Base-by-base conservation (phyloP, 1,140 invertebrate genomes). In the Cyphomyrmex costatus region DNA sequence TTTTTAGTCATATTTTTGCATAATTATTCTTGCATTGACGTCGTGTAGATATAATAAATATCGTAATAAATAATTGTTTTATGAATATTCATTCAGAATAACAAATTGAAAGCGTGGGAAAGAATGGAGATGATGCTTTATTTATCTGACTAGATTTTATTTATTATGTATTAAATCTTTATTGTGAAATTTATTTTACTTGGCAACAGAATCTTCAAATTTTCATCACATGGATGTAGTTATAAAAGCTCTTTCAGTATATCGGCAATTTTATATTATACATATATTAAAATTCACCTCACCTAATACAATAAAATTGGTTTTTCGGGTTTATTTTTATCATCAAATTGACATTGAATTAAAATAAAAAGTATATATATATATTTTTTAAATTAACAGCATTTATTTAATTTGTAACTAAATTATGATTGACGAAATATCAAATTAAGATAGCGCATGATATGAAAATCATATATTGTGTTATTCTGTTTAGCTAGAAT, bases 361-460 rank as follows among this genome's bases (percentile, higher is more conserved):
- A 36, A 66, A 36, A 42, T 33, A 65, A 63, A 46, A 51, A 30
- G 19, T 0, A 33, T 24, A 56, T 30, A 19, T 46, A 30, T 21
- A 36, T 49, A 27, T 33, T 33, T 46, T 51, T 53, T 21, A 65
- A 63, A 78, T 66, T 49, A 33, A 66, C 7, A 16, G 8, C 12
- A 42, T 27, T 61, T 77, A 19, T 61, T 61, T 3, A 21, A 46
- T 42, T 76, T 16, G 5, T 42, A 27, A 77, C 1, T 4, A 19
- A 66, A 12, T 49, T 77, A 24, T 33, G 61, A 80, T 80, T 70
- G 16, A 70, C 53, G 49, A 80, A 80, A 53, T 33, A 66, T 79
- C 51, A 21, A 66, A 80, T 56, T 14, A 68, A 21, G 6, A 68
- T 21, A 21, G 10, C 10, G 1, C 65, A 36, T 56, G 42, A 63